Evolutionary conservation across 2,888 invertebrate species (phyloP).

Genomic region (Rhyacophila evoluta): DNA sequence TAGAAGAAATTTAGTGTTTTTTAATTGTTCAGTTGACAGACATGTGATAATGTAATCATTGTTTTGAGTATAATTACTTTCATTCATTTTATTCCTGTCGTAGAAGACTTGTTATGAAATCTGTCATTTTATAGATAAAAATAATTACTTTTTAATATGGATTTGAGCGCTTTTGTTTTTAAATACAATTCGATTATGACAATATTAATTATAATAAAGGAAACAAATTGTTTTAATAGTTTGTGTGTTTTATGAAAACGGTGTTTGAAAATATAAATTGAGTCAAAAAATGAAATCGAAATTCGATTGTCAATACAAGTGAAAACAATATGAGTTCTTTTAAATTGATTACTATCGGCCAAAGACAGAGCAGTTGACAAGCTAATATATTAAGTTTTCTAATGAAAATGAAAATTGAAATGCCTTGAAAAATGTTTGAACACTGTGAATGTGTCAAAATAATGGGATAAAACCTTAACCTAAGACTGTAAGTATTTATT

Average conservation of each 20-base stretch:
- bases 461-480: not conserved
- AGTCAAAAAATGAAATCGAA: not conserved
- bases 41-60: slow-evolving; percentile 1
- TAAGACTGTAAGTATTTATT: not conserved
- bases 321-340: not conserved
- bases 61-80: not conserved
- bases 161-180: not conserved
- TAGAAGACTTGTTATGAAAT: not conserved
- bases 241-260: not conserved
- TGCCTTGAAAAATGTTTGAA: slow-evolving; percentile 8
- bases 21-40: not conserved
- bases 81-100: not conserved
- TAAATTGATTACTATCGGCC: not conserved
- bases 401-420: not conserved
- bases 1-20: slow-evolving; percentile 9
- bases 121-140: not conserved
- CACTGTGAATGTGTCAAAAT: not conserved
- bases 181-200: not conserved
- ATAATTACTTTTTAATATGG: not conserved
- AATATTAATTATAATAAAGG: not conserved
- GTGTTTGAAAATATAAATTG: not conserved
- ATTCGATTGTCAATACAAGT: not conserved
- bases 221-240: too few species aligned
- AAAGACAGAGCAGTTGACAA: not conserved
- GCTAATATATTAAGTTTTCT: not conserved